Base-by-base conservation (phyloP, 1,140 invertebrate species). In the Caenorhabditis remanei region DNA sequence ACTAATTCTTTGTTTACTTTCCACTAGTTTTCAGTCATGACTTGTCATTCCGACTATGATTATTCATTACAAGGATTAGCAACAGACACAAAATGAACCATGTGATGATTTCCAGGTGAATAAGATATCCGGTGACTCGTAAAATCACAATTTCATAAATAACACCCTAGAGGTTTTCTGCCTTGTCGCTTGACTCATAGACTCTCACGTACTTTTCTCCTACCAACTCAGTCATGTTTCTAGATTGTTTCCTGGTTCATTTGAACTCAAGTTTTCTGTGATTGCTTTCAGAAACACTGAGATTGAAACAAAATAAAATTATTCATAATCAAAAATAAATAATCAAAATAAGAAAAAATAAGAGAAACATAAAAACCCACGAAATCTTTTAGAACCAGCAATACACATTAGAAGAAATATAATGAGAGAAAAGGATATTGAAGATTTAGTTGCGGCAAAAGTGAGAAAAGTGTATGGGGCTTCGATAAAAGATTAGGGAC, bases 311-410 rank as follows among this genome's bases (percentile, higher is more conserved):
- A 58, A 19, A 58, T 58, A 58, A n/a, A 58, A n/a, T n/a, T 8
- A n/a, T 58, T 58, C 56, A 58, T 58, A 58, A 58, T n/a, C 16
- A 19, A n/a, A 58, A n/a, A n/a, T n/a, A n/a, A 58, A n/a, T 58
- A 14, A 16, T 11, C 3, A 8, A 58, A 58, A 58, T n/a, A 53
- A n/a, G n/a, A 58, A 19, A 8, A 58, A 58, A 58, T n/a, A 53
- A n/a, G n/a, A 58, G 56, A n/a, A 58, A 14, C 56, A 16, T 19
- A n/a, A 58, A 8, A 8, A 8, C n/a, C n/a, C 32, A 32, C 32
- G 32, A n/a, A n/a, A n/a, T 53, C 50, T 3, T 58, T 58, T 9
- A 65, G 24, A 8, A 65, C 6, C 21, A 65, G 40, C 9, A 65
- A 65, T 65, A 65, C 41, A 40, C 16, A n/a, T 13, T 41, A 65